phyloP scores from a whole-genome alignment of 2,113 vertebrate species.

The Anarhynchus alexandrinus region DNA sequence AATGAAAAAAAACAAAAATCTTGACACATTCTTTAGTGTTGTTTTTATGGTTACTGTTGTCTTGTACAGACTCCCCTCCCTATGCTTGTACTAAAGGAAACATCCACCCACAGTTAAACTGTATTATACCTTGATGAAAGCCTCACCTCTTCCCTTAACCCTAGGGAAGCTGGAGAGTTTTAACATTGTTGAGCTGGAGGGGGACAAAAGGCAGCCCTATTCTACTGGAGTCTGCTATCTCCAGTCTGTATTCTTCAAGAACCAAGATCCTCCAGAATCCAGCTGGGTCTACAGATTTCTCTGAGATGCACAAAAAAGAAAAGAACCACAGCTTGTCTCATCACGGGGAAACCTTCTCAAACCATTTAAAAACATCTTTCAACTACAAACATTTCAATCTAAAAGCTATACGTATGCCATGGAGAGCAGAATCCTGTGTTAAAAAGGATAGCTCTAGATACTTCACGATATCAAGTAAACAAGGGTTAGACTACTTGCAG shows the following conservation, averaged over 20 bases:
- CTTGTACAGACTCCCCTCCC: not conserved
- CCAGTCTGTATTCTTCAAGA: not conserved
- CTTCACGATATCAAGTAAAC: not conserved
- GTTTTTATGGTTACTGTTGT: slow-evolving; percentile 8
- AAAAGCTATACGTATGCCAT: not conserved
- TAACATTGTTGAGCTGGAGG: not conserved
- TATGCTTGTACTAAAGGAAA: slow-evolving; percentile 12
- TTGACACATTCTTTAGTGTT: not conserved
- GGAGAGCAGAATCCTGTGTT: not conserved
- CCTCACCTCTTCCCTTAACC: slow-evolving; percentile 46
- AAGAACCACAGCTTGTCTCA: not conserved
- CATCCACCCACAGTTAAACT: slow-evolving; percentile 14
- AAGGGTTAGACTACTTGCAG: not conserved
- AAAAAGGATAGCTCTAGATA: not conserved
- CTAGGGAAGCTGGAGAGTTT: not conserved
- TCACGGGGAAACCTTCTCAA: not conserved
- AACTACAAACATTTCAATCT: not conserved
- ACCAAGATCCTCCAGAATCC: not conserved
- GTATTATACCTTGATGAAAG: not conserved
- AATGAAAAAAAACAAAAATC: not conserved
- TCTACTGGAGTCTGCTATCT: not conserved
- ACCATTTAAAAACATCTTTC: not conserved
- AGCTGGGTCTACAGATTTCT: not conserved
- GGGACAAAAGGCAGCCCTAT: not conserved
- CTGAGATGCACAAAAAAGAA: not conserved